Evolutionary conservation across 92 coral and sea anemone species (phyloP), one percentile per base, ranked within the genome.

Genomic region (Porites evermanni): DNA sequence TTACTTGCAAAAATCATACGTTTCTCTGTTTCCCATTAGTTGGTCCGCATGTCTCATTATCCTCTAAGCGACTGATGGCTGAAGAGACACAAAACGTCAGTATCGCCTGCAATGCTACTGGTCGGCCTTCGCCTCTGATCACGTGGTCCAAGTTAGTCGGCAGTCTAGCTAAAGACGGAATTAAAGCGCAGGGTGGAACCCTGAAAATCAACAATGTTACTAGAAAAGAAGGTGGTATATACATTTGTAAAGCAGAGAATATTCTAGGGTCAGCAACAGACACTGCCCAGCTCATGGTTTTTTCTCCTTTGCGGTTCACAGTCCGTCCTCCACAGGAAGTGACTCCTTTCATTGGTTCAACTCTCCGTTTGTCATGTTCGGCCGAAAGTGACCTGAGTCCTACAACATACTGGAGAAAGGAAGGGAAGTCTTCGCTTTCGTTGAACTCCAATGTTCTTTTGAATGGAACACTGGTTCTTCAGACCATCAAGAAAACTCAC

Each of bases 361-460:
- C 77, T 54, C 26, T 78, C 14, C 70, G 53, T 67, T 44, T 86
- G 67, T 77, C 79, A 6, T 86, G 89, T 69, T 52, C 63, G 72
- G 89, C 84, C 26, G 38, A 74, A 12, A 38, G 17, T 38, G 47
- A 38, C 47, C 47, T 38, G 47, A 38, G 47, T 38, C 47, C 47
- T 38, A 38, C 47, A 38, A 38, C 47, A 38, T 38, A 38, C 47
- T 38, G 47, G 47, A 5, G 47, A 38, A 38, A 38, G 47, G 47
- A 38, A 38, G 47, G 47, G 47, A 38, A 4, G 47, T 38, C 47
- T 38, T 4, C 47, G 47, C 53, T 76, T 54, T 70, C 50, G 59
- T 13, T 17, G 9, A 60, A 56, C 44, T 16, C 50, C 52, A 78
- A 59, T 12, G 85, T 79, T 44, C 64, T 78, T 16, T 17, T 77